Evolutionary conservation across 1,140 invertebrate genomes (phyloP).

Genomic region (Sycophaga agraensis): DNA sequence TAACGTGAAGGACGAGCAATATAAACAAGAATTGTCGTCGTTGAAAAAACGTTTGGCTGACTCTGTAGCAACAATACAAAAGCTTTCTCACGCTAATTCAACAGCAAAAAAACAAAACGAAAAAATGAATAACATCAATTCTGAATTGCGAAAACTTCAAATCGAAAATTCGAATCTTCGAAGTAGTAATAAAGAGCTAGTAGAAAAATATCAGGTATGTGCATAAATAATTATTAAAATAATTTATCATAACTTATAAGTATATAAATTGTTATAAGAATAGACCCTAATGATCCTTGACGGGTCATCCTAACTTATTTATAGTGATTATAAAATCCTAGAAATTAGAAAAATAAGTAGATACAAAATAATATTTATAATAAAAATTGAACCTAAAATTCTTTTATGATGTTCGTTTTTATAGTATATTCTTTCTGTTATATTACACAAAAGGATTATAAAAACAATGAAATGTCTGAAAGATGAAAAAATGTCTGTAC

Average conservation of each 20-base stretch:
- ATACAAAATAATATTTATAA: no score
- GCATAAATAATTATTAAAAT: neutral
- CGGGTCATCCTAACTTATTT: no score
- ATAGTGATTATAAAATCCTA: no score
- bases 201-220: slow-evolving; percentile 45
- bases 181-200: slow-evolving; percentile 40
- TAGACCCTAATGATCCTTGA: no score
- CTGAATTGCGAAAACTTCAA: slow-evolving; percentile 37
- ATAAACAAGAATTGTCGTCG: slow-evolving; percentile 39
- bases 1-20: slow-evolving; percentile 44
- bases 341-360: no score
- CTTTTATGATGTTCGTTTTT: no score
- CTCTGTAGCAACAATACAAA: slow-evolving; percentile 42
- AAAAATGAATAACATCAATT: slow-evolving; percentile 3
- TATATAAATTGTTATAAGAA: no score
- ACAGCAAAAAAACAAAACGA: slow-evolving; percentile 32
- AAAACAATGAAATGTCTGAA: no score
- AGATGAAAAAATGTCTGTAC: no score
- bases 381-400: no score
- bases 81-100: slow-evolving; percentile 35
- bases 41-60: slow-evolving; percentile 43
- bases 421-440: no score
- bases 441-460: no score
- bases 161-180: slow-evolving; percentile 40
- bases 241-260: neutral